Conservation (phyloP, 2,113 vertebrate genomes). For the Larimichthys polyactis region DNA sequence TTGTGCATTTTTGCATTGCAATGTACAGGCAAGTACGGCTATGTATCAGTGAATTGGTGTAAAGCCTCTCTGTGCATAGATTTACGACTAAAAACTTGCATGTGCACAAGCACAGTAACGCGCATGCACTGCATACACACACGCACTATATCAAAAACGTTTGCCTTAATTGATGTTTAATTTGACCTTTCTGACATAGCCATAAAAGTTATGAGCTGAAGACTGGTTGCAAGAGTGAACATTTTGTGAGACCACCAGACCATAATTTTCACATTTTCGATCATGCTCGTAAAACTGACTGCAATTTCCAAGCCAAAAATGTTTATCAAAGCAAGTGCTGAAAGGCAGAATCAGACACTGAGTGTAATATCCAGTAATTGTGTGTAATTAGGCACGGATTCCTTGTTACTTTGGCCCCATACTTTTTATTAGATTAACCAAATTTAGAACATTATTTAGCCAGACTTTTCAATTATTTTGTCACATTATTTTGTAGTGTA, state of each 20-base stretch:
- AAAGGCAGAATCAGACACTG: background rate
- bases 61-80: constrained; percentile 8
- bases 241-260: background rate
- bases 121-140: background rate
- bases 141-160: background rate
- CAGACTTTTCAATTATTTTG: constrained; percentile 12
- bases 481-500: background rate
- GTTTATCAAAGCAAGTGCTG: background rate
- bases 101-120: background rate
- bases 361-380: background rate
- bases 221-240: background rate
- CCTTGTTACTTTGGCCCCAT: background rate
- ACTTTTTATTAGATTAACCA: background rate
- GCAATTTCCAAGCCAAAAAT: constrained; percentile 19
- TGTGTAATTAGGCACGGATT: background rate
- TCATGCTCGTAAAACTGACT: constrained; percentile 11
- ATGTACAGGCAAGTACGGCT: constrained; percentile 21
- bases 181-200: constrained; percentile 11
- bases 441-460: constrained; percentile 4
- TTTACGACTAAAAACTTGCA: constrained; percentile 6
- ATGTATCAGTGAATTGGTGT: constrained; percentile 4
- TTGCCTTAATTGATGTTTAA: constrained; percentile 37
- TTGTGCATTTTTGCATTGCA: constrained; percentile 39
- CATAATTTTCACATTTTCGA: background rate
- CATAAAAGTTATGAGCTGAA: constrained; percentile 6